Base-by-base conservation (phyloP, 1,140 invertebrate species). In the Chironomus striatipennis region DNA sequence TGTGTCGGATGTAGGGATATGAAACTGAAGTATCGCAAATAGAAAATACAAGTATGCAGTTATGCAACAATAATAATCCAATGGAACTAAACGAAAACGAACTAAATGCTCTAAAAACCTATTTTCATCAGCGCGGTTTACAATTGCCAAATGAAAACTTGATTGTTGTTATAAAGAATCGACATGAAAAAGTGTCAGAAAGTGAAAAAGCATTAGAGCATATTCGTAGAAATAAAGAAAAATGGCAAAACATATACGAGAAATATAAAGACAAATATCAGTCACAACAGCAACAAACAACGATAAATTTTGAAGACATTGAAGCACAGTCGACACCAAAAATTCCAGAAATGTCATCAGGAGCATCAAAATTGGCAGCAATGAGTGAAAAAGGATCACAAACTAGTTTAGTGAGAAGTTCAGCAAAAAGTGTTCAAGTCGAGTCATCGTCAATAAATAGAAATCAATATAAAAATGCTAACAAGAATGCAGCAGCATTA, bases 201-300 rank as follows among this genome's bases (percentile, higher is more conserved):
- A 70, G 65, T 20, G 65, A 70, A 1, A 20, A 20, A 17, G 15
- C 15, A 18, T 70, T 70, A 17, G 65, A 21, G 9, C 17, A 18
- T 8, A 70, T 70, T 21, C 65, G 65, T 8, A 70, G 10, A 20
- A 70, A 70, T 21, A 70, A 70, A 12, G 65, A 70, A 20, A 70
- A 70, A 12, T 70, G 65, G 65, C 17, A 70, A 20, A 70, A 70
- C 18, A 70, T 70, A 20, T 70, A 70, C 20, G 65, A 70, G 20
- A 70, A 70, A 21, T 70, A 70, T 18, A 70, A 70, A 12, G 65
- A 70, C n/a, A 70, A 70, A 21, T 70, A 70, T 21, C 47, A 57
- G 12, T 5, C 24, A 34, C 47, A 57, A 15, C 17, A 70, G 17
- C 65, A 67, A 20, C 64, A 70, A 8, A 20, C 65, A 18, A 18